Evolutionary conservation across 2,888 invertebrate genomes (phyloP), one percentile per base, ranked within the genome.

Genomic region (Diaprepes abbreviatus): DNA sequence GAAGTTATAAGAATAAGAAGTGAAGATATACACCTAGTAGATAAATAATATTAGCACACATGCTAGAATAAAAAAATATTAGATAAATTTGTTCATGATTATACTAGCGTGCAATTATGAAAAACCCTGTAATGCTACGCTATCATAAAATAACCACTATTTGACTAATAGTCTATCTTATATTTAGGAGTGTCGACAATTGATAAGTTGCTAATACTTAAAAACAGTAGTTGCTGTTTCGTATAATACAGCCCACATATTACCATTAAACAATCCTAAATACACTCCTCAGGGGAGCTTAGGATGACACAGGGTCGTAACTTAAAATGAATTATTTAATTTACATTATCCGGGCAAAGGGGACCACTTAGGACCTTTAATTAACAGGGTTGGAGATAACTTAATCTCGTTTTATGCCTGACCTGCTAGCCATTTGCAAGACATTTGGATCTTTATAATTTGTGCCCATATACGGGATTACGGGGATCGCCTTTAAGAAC

Each of bases 331-430:
- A 60, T 70, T 70, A 70, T 66, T 66, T 52, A 66, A 70, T 70
- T 70, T 70, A 45, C 66, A 70, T 66, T 66, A 62, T 63, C 63
- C 50, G 62, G 57, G 57, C 28, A 43, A 40, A 67, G 43, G 59
- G 64, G 68, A 31, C 38, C 43, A 43, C 60, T 70, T 62, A 21
- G 54, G 36, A 52, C 19, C 66, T 38, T 28, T 80, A 81, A 81
- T 81, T 81, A 81, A 80, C 79, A 77, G 77, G 79, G 79, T 79
- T 78, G 75, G 78, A 79, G 81, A 81, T 81, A 80, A 79, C 80
- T 79, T 79, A 79, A 81, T 81, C 80, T 78, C 78, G 77, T 82
- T 82, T 81, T 77, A 79, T 80, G 81, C 79, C 79, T 80, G 81
- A 80, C 80, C 80, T 80, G 76, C 78, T 59, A 80, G 77, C 75